phyloP scores from a whole-genome alignment of 2,113 vertebrate genomes.

The Perca schrenkii region DNA sequence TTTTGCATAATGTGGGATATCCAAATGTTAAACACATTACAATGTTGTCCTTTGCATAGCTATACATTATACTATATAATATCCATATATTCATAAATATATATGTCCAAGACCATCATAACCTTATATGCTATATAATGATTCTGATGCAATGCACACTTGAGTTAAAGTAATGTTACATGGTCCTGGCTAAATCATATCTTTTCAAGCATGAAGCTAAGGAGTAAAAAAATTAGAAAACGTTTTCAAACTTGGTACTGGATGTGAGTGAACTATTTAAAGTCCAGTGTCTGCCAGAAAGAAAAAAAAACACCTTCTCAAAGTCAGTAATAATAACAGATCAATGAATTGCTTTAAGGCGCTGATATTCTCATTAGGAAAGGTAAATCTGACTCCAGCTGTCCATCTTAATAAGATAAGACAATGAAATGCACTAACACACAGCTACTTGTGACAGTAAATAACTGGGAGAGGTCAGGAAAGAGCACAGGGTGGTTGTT shows the following conservation, averaged over 20 bases:
- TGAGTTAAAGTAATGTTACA: not conserved
- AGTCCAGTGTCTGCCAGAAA: not conserved
- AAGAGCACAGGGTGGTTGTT: not conserved
- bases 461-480: constrained; percentile 2
- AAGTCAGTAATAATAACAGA: not conserved
- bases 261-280: not conserved
- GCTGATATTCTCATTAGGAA: constrained; percentile 2
- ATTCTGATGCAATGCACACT: constrained; percentile 11
- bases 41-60: not conserved
- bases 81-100: not conserved
- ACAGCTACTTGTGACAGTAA: not conserved
- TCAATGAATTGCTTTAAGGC: not conserved
- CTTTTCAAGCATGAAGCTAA: not conserved
- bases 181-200: not conserved
- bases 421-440: not conserved
- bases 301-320: not conserved
- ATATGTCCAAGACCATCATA: not conserved
- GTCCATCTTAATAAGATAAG: not conserved
- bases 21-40: not conserved
- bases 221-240: not conserved
- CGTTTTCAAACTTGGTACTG: not conserved
- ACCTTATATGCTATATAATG: not conserved
- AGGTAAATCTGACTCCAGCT: not conserved
- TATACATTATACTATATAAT: not conserved
- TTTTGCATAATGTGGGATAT: not conserved